These are phyloP conservation scores for Planiliza haematocheilus DNA, from an alignment of 2,113 vertebrate genomes.

Conservation along the genomic window DNA sequence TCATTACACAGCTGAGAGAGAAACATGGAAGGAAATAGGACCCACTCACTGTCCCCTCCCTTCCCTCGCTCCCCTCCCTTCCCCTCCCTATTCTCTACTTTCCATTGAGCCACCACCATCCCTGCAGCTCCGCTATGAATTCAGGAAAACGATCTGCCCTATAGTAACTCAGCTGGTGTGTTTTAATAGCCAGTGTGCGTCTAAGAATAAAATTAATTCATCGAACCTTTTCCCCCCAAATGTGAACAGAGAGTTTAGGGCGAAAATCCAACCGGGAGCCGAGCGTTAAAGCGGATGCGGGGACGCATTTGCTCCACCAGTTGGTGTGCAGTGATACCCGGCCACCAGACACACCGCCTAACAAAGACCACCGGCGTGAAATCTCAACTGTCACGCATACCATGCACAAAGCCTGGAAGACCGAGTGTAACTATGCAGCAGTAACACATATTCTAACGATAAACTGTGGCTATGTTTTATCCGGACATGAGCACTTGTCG, in stretches of 20 bases:
- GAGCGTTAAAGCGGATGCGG: constrained; percentile 45
- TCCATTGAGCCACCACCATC: constrained; percentile 59
- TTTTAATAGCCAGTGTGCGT: neutral
- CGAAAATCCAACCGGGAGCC: constrained; percentile 15
- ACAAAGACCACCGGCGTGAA: constrained; percentile 75
- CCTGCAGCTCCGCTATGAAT: constrained; percentile 58
- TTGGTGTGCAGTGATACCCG: constrained; percentile 64
- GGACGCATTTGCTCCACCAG: constrained; percentile 60
- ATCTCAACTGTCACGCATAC: constrained; percentile 37
- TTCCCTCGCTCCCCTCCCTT: constrained; percentile 58
- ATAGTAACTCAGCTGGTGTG: constrained; percentile 10
- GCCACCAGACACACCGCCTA: constrained; percentile 52
- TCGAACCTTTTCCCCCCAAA: neutral
- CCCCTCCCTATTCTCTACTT: constrained; percentile 66
- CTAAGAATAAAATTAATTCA: neutral
- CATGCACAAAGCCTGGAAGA: constrained; percentile 6
- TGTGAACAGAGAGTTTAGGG: neutral
- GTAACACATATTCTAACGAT: neutral
- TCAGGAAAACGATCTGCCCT: constrained; percentile 45
- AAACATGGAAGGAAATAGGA: constrained; percentile 74
- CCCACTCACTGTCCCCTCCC: constrained; percentile 37
- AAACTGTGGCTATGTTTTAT: neutral
- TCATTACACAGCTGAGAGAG: constrained; percentile 63
- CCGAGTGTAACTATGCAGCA: neutral
- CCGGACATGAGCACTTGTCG: constrained; percentile 55